A percentile compares a stretch with the other conserved stretches of the same genome.
These are phyloP conservation scores for Magallana gigas DNA, from an alignment of 1,140 invertebrate genomes.

Conservation along the genomic window DNA sequence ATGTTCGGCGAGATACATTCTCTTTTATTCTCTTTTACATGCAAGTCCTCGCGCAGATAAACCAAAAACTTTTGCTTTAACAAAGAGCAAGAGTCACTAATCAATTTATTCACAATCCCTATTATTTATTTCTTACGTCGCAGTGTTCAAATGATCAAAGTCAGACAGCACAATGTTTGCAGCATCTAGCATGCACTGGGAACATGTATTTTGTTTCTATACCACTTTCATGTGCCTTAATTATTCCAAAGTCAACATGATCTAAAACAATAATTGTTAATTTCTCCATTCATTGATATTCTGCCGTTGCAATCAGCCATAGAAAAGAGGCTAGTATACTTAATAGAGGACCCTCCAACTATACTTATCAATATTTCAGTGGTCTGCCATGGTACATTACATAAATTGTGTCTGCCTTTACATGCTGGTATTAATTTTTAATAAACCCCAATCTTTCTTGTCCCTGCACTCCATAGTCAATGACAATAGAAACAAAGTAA, in stretches of 20 bases:
- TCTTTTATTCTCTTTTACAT: not conserved
- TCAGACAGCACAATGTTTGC: not conserved
- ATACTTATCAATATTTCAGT: conserved; percentile 1
- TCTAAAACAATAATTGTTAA: not conserved
- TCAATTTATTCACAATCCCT: not conserved
- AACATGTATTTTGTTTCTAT: not conserved
- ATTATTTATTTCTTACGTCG: not conserved
- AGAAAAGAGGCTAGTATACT: too few relatives aligned
- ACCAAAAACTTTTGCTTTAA: not conserved
- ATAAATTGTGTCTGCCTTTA: not conserved
- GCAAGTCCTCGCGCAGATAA: not conserved
- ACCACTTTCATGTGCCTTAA: not conserved
- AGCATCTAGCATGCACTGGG: not conserved
- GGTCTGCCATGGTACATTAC: not conserved
- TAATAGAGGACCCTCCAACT: too few relatives aligned
- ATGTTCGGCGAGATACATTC: not conserved
- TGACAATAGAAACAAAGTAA: conserved; percentile 21
- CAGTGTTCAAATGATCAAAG: not conserved
- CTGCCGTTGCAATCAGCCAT: too few relatives aligned
- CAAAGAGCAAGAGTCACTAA: conserved; percentile 5
- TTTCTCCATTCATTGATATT: not conserved
- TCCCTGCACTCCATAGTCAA: not conserved
- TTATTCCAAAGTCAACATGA: not conserved
- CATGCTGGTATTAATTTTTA: conserved; percentile 32
- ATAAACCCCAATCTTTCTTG: not conserved